Evolutionary conservation across 2,113 vertebrate species (phyloP).

Genomic region (Spea multiplicata): DNA sequence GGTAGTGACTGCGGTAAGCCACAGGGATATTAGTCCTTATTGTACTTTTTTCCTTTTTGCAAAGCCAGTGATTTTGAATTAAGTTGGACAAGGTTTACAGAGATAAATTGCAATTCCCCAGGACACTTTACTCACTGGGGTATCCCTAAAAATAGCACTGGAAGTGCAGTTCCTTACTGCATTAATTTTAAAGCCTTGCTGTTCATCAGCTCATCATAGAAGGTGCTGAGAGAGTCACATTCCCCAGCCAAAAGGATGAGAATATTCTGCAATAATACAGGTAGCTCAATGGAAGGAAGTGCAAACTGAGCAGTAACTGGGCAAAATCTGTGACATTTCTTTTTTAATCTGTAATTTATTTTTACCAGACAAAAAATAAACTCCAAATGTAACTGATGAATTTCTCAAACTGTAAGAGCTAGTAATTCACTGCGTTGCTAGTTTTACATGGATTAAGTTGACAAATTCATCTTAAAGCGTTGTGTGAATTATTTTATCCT

Average conservation of each 20-base stretch:
- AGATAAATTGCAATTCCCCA: conserved; percentile 48
- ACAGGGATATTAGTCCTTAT: conserved; percentile 28
- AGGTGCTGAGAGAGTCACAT: conserved; percentile 23
- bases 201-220: conserved; percentile 38
- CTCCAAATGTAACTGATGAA: no score
- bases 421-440: no score
- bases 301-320: conserved; percentile 10
- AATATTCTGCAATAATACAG: conserved; percentile 20
- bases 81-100: conserved; percentile 39
- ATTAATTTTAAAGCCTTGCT: conserved; percentile 32
- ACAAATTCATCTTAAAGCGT: no score
- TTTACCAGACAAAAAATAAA: not conserved
- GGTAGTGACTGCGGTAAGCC: conserved; percentile 16
- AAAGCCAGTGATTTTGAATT: conserved; percentile 28
- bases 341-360: not conserved
- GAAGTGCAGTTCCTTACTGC: conserved; percentile 23
- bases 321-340: not conserved
- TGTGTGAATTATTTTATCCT: no score
- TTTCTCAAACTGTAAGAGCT: no score
- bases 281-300: conserved; percentile 18
- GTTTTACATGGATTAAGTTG: no score
- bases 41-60: conserved; percentile 31
- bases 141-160: conserved; percentile 45
- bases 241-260: not conserved
- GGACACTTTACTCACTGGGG: conserved; percentile 37